Percentiles rank a stretch among this genome's conserved stretches.
These are phyloP conservation scores for Torymus auratus DNA, from an alignment of 2,888 invertebrate genomes.

Conservation along the genomic window DNA sequence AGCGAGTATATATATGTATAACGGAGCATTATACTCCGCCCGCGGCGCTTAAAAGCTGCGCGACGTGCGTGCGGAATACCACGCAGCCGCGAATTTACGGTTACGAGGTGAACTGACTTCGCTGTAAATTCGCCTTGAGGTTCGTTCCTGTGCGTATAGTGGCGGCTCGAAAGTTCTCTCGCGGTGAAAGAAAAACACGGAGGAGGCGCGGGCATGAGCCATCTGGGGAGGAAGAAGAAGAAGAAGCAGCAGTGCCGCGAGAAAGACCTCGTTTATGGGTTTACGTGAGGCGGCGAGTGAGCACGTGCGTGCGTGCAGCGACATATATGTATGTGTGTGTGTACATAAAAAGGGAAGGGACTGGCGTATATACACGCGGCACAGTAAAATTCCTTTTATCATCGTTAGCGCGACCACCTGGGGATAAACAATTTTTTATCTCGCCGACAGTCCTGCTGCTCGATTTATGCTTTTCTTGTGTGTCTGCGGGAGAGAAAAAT, in stretches of 20 bases:
- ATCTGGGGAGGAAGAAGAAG: constrained; percentile 47
- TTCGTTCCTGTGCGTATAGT: neutral
- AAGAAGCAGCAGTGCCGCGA: neutral
- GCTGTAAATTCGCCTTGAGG: constrained; percentile 8
- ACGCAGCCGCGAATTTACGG: constrained; percentile 21
- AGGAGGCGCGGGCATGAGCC: constrained; percentile 5
- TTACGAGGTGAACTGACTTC: neutral
- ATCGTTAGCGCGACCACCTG: constrained; percentile 35
- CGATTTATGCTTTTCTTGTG: neutral
- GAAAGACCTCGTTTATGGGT: constrained; percentile 40
- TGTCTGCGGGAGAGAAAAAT: neutral
- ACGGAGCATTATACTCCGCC: no score
- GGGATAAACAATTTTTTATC: constrained; percentile 31
- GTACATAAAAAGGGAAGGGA: constrained; percentile 27
- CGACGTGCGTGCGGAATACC: constrained; percentile 14
- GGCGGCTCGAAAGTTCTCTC: neutral
- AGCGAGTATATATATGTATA: no score
- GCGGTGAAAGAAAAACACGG: constrained; percentile 7
- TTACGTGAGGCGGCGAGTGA: no score
- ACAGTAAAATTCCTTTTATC: constrained; percentile 42
- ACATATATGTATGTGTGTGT: constrained; percentile 2
- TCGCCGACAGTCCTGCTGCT: neutral
- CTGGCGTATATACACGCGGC: neutral
- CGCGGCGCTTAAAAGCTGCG: constrained; percentile 11
- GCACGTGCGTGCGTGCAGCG: constrained; percentile 1